These are phyloP conservation scores for Aradophagus sp. DNA, from an alignment of 1,140 invertebrate species.

Conservation along the genomic window DNA sequence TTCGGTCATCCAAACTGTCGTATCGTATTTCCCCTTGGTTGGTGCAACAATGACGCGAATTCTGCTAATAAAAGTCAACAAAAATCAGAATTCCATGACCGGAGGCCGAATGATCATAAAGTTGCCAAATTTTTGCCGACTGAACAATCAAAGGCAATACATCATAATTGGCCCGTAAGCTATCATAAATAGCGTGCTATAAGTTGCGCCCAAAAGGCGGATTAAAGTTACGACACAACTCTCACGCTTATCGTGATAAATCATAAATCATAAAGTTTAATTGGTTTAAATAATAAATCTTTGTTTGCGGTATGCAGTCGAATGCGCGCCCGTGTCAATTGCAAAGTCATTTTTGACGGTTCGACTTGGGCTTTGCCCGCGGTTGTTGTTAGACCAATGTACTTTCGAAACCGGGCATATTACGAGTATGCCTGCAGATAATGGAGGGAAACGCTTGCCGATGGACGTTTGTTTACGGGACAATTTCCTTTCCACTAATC, in stretches of 20 bases:
- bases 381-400: constrained; percentile 27
- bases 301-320: constrained; percentile 15
- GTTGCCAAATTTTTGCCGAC: too few relatives aligned
- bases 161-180: constrained; percentile 5
- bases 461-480: constrained; percentile 18
- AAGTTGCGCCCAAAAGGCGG: constrained; percentile 13
- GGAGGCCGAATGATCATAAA: too few relatives aligned
- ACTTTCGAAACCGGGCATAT: constrained; percentile 54
- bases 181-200: constrained; percentile 13
- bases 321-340: constrained; percentile 23
- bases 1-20: too few relatives aligned
- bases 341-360: constrained; percentile 32
- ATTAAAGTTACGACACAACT: constrained; percentile 21
- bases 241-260: constrained; percentile 37
- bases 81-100: too few relatives aligned
- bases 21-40: too few relatives aligned
- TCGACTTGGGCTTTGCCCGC: constrained; percentile 16
- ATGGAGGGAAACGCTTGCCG: constrained; percentile 25
- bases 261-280: constrained; percentile 30
- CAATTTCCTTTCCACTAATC: constrained; percentile 16
- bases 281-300: constrained; percentile 49
- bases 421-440: constrained; percentile 29
- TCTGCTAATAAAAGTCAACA: too few relatives aligned
- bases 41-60: too few relatives aligned
- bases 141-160: too few relatives aligned